Percentiles rank a stretch among this genome's conserved stretches.
phyloP scores from a whole-genome alignment of 2,113 vertebrate species.

The Stercorarius parasiticus region DNA sequence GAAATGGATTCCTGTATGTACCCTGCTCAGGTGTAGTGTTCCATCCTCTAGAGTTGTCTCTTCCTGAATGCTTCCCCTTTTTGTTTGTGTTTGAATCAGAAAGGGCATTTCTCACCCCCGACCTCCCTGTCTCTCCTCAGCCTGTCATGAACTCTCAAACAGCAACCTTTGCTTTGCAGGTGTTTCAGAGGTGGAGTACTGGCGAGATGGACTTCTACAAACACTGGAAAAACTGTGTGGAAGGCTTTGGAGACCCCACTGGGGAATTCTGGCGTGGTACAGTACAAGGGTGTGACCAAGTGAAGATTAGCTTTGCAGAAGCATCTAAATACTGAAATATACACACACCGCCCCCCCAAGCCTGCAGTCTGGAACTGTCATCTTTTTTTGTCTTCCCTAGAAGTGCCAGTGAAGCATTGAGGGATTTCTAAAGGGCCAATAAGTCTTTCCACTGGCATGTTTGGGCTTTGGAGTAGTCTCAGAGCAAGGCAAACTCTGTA shows the following conservation, averaged over 20 bases:
- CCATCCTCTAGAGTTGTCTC: background rate
- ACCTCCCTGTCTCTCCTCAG: background rate
- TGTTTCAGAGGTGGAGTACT: slow-evolving; percentile 85
- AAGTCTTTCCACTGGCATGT: background rate
- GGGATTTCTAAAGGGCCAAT: background rate
- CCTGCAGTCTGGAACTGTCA: background rate
- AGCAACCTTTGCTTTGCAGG: slow-evolving; percentile 52
- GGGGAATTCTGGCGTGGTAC: slow-evolving; percentile 92
- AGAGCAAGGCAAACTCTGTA: background rate
- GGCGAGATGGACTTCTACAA: slow-evolving; percentile 90
- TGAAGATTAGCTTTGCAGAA: background rate
- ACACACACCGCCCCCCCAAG: background rate
- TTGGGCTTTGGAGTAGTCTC: background rate
- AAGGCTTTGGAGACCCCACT: slow-evolving; percentile 86
- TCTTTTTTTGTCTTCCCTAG: background rate
- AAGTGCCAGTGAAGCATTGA: background rate
- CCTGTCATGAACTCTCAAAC: background rate
- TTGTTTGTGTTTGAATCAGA: accelerated
- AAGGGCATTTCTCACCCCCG: background rate
- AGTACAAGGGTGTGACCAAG: background rate
- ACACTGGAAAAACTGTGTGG: slow-evolving; percentile 84
- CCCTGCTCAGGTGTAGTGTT: background rate
- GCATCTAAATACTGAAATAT: background rate
- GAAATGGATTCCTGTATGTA: background rate
- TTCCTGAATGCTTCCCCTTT: background rate